A percentile compares a stretch with the other conserved stretches of the same genome.
These are phyloP conservation scores for Merops nubicus DNA, from an alignment of 2,113 vertebrate species.

Conservation along the genomic window DNA sequence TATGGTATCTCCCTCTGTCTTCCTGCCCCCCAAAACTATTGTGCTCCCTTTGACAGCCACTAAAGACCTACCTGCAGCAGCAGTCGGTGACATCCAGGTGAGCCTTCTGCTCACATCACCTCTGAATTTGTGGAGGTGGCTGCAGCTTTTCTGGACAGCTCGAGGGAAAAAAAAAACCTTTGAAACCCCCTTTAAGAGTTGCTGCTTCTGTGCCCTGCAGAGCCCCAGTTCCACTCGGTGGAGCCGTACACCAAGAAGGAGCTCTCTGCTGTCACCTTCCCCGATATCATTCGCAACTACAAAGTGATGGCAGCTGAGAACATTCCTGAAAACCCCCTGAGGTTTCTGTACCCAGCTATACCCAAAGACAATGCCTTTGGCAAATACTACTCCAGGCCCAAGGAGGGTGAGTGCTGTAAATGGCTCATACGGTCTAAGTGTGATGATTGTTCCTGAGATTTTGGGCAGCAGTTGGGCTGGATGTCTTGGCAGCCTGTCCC, in stretches of 20 bases:
- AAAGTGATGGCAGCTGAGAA: slow-evolving; percentile 97
- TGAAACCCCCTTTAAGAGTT: background rate
- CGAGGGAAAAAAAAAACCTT: background rate
- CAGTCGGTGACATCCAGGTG: background rate
- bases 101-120: background rate
- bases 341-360: slow-evolving; percentile 88
- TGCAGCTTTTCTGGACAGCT: background rate
- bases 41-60: background rate
- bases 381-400: slow-evolving; percentile 93
- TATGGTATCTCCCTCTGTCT: fast-evolving
- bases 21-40: background rate
- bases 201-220: slow-evolving; percentile 47
- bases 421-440: fast-evolving
- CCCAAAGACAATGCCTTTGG: slow-evolving; percentile 94
- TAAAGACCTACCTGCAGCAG: background rate
- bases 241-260: slow-evolving; percentile 97
- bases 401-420: slow-evolving; percentile 81
- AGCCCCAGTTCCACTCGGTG: slow-evolving; percentile 88
- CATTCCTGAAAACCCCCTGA: slow-evolving; percentile 93
- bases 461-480: background rate
- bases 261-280: slow-evolving; percentile 89
- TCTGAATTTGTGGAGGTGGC: background rate
- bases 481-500: background rate
- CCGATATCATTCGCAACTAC: slow-evolving; percentile 95
- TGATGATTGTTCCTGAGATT: background rate